These are phyloP conservation scores for Micronycteris hirsuta DNA, from an alignment of 2,113 vertebrate species.

Conservation along the genomic window DNA sequence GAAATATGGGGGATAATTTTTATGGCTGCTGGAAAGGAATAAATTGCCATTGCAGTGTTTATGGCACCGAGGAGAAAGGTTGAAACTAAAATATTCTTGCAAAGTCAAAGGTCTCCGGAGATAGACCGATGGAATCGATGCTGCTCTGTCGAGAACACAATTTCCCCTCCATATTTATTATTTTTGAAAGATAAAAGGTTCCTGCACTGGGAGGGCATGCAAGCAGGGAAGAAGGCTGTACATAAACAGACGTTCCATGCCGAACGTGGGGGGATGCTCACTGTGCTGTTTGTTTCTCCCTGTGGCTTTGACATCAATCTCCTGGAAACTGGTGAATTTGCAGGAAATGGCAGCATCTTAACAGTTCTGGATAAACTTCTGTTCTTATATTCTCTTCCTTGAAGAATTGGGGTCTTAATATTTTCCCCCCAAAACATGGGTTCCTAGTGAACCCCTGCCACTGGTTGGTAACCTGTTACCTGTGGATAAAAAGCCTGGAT, in stretches of 20 bases:
- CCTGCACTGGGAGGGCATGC: background rate
- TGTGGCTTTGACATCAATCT: background rate
- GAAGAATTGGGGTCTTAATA: background rate
- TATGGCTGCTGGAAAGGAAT: conserved; percentile 59
- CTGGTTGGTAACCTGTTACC: background rate
- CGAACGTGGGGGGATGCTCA: background rate
- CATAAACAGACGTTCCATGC: background rate
- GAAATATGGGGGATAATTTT: conserved; percentile 54
- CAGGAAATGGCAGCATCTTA: background rate
- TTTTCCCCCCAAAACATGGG: background rate
- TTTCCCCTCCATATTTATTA: background rate
- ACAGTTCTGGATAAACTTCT: background rate
- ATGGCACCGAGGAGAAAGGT: conserved; percentile 23
- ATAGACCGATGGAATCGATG: background rate
- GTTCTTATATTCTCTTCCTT: background rate
- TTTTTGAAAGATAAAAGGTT: conserved; percentile 19
- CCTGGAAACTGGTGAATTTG: background rate
- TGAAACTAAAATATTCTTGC: conserved; percentile 53
- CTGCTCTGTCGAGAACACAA: background rate
- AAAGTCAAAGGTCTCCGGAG: conserved; percentile 41
- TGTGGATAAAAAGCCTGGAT: background rate
- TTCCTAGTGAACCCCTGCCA: background rate
- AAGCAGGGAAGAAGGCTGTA: background rate
- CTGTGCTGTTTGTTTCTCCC: background rate
- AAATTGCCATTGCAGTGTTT: conserved; percentile 37